These are phyloP conservation scores for Aspidoscelis tigris DNA, from an alignment of 2,113 vertebrate species.

Conservation along the genomic window DNA sequence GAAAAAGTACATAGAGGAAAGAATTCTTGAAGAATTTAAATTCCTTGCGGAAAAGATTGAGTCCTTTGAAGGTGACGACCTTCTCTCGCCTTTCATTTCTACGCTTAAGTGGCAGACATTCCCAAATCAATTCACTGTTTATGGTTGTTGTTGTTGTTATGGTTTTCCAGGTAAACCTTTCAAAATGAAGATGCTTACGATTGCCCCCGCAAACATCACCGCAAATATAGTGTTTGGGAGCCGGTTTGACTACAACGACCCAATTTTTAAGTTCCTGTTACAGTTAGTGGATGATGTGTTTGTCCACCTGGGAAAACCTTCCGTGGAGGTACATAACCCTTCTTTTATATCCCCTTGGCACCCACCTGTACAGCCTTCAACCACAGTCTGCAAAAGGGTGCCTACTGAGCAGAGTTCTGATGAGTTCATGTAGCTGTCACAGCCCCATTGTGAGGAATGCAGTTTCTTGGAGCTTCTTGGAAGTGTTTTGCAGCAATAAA, in stretches of 20 bases:
- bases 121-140: not conserved
- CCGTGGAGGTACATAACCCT: conserved; percentile 60
- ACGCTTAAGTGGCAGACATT: not conserved
- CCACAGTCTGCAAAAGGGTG: too few relatives aligned
- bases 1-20: conserved; percentile 42
- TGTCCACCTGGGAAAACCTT: conserved; percentile 57
- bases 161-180: conserved; percentile 63
- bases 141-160: not conserved
- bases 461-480: too few relatives aligned
- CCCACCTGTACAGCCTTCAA: too few relatives aligned
- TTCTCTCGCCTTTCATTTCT: not conserved
- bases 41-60: conserved; percentile 50
- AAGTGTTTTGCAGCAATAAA: too few relatives aligned
- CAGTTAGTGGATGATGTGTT: conserved; percentile 68
- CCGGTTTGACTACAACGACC: conserved; percentile 70
- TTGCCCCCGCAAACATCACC: conserved; percentile 69
- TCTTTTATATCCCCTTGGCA: not conserved
- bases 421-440: not conserved
- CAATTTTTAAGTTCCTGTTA: conserved; percentile 58
- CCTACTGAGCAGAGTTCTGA: not conserved
- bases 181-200: conserved; percentile 51
- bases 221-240: conserved; percentile 67
- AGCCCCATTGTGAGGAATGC: too few relatives aligned
- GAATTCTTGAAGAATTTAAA: conserved; percentile 63
- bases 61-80: conserved; percentile 58